Conservation (phyloP, 2,797 vertebrate species). For the Ctenopoma kingsleyae region DNA sequence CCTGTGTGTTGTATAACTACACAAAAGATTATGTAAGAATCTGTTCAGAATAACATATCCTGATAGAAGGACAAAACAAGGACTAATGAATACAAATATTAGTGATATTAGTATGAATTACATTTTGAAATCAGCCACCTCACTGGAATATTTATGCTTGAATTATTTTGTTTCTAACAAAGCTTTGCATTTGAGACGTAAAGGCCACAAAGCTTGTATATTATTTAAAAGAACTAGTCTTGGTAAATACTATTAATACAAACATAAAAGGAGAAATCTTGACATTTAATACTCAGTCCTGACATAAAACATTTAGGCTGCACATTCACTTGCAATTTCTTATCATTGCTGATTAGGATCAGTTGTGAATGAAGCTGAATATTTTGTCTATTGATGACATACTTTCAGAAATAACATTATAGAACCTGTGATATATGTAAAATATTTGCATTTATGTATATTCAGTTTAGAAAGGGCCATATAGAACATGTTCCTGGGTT, state of each 20-base stretch:
- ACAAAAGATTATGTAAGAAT: conserved; percentile 2
- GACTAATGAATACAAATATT: not conserved
- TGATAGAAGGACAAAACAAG: not conserved
- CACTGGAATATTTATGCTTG: conserved; percentile 4
- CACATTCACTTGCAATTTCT: no score
- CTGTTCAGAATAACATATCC: not conserved
- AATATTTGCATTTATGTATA: not conserved
- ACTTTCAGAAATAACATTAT: not conserved
- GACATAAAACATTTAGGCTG: no score
- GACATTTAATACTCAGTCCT: no score
- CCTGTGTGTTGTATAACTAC: not conserved
- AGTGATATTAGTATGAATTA: not conserved
- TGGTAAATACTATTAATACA: no score
- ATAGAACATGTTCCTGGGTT: not conserved
- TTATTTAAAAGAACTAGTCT: no score
- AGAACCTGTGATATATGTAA: not conserved
- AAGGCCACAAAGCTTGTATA: no score
- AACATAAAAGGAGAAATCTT: no score
- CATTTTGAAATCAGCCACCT: conserved; percentile 9
- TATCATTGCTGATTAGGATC: not conserved
- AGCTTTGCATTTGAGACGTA: no score
- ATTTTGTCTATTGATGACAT: not conserved
- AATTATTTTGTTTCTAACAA: not conserved
- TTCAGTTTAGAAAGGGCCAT: not conserved
- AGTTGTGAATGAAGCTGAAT: not conserved